Conservation (phyloP, 2,888 invertebrate genomes). For the Drosophila meridiana region DNA sequence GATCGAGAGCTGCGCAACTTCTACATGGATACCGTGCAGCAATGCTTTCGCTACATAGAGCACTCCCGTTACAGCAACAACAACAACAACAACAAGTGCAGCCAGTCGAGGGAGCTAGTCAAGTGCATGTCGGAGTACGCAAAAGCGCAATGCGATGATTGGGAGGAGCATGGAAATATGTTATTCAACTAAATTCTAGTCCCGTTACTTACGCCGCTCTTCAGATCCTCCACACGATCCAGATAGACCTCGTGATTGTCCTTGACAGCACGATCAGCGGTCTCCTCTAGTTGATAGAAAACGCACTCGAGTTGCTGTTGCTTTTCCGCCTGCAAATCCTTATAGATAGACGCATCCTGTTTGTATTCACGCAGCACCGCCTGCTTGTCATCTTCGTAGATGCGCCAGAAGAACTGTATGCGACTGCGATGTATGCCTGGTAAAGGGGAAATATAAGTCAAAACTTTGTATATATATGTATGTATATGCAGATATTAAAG, state of each 20-base stretch:
- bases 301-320: constrained; percentile 87
- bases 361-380: constrained; percentile 86
- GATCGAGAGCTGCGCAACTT: constrained; percentile 89
- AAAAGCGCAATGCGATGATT: constrained; percentile 90
- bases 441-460: neutral
- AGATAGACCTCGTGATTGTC: constrained; percentile 85
- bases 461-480: neutral
- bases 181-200: constrained; percentile 80
- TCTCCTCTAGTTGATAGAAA: constrained; percentile 87
- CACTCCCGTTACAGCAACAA: constrained; percentile 84
- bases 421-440: constrained; percentile 87
- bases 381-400: constrained; percentile 87
- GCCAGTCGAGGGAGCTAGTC: constrained; percentile 86
- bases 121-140: constrained; percentile 90
- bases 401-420: constrained; percentile 86
- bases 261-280: constrained; percentile 81
- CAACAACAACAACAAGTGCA: constrained; percentile 86
- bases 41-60: constrained; percentile 89
- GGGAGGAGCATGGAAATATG: constrained; percentile 87
- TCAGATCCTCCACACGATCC: constrained; percentile 86
- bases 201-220: constrained; percentile 84
- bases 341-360: constrained; percentile 86
- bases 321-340: constrained; percentile 86
- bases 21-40: constrained; percentile 89
- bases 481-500: neutral